phyloP scores from a whole-genome alignment of 2,888 invertebrate species.

The Lasioglossum zephyrum region DNA sequence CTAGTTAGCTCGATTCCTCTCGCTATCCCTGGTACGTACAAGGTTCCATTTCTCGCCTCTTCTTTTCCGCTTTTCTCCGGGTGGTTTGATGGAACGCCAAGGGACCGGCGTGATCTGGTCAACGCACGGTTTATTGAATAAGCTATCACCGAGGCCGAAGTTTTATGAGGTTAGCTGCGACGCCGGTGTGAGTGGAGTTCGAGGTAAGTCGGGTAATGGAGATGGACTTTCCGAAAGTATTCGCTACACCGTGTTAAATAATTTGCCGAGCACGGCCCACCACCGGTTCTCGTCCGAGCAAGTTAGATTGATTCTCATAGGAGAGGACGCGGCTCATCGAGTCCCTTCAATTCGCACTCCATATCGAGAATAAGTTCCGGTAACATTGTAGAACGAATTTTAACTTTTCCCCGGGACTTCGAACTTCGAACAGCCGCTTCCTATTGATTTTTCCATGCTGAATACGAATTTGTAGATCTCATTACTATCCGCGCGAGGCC shows the following conservation, averaged over 20 bases:
- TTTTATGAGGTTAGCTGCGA: constrained; percentile 55
- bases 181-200: constrained; percentile 30
- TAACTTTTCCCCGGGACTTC: not conserved
- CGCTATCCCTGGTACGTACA: not conserved
- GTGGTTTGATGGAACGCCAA: constrained; percentile 1
- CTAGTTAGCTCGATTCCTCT: not conserved
- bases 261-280: constrained; percentile 34
- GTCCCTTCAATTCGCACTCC: constrained; percentile 5
- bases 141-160: constrained; percentile 46
- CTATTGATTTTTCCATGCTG: not conserved
- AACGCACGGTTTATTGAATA: constrained; percentile 60
- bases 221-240: constrained; percentile 57
- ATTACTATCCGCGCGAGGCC: not conserved
- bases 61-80: not conserved
- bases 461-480: not conserved
- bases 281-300: constrained; percentile 7
- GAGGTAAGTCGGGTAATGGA: constrained; percentile 47
- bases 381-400: not conserved
- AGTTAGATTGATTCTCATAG: constrained; percentile 48
- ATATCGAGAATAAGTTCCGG: constrained; percentile 5
- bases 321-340: not conserved
- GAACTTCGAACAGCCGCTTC: not conserved
- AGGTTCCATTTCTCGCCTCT: not conserved
- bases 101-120: constrained; percentile 39
- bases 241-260: constrained; percentile 51